phyloP scores from a whole-genome alignment of 1,140 invertebrate genomes.

The Macrobrachium nipponense region DNA sequence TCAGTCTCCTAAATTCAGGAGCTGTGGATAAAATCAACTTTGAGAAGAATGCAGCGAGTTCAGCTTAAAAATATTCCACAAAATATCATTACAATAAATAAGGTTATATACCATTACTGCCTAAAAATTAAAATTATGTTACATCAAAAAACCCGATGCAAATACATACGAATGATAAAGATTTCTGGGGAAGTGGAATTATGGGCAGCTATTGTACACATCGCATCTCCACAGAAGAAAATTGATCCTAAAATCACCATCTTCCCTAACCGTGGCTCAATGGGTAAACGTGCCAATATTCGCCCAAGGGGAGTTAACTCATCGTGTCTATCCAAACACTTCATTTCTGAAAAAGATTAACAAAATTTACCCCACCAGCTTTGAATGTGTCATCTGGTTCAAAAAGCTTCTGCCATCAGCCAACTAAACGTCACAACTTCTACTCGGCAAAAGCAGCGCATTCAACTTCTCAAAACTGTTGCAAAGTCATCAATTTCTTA shows the following conservation, averaged over 20 bases:
- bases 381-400: not conserved
- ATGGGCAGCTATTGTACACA: constrained; percentile 94
- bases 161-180: constrained; percentile 73
- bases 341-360: constrained; percentile 76
- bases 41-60: too few species aligned
- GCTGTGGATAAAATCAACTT: constrained; percentile 36
- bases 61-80: too few species aligned
- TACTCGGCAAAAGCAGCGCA: too few species aligned
- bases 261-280: constrained; percentile 93
- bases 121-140: not conserved
- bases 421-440: not conserved
- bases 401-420: not conserved
- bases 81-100: too few species aligned
- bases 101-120: too few species aligned
- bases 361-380: constrained; percentile 64
- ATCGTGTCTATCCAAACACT: constrained; percentile 86
- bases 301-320: constrained; percentile 89
- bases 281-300: constrained; percentile 91
- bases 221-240: constrained; percentile 87
- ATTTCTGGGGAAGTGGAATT: constrained; percentile 92
- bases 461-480: too few species aligned
- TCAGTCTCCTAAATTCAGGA: constrained; percentile 72
- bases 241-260: constrained; percentile 93
- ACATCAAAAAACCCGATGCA: too few species aligned
- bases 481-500: too few species aligned